Conservation (phyloP, 2,113 vertebrate species). For the Pelecanus crispus region DNA sequence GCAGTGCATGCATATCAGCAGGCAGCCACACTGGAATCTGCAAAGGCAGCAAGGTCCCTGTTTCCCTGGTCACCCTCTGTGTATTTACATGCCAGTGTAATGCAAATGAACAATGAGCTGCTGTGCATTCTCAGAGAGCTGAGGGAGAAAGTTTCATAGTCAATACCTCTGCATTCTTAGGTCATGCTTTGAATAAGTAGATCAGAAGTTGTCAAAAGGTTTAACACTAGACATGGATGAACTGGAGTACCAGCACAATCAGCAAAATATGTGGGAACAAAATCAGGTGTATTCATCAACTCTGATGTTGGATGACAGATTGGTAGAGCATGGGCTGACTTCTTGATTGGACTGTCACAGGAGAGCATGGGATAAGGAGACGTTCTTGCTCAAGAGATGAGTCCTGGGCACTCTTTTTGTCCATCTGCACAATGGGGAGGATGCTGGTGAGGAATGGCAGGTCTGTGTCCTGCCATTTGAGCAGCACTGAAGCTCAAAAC, state of each 20-base stretch:
- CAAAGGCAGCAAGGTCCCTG: background rate
- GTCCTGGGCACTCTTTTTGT: background rate
- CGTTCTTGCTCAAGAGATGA: background rate
- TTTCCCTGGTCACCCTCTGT: background rate
- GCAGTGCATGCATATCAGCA: accelerated
- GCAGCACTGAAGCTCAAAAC: background rate
- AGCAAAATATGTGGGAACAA: background rate
- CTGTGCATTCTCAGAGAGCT: background rate
- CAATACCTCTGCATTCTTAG: background rate
- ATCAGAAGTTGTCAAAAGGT: background rate
- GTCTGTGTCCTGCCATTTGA: background rate
- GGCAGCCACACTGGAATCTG: background rate
- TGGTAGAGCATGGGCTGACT: background rate
- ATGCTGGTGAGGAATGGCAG: accelerated
- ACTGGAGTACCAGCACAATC: background rate
- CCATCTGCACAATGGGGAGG: background rate
- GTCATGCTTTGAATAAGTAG: background rate
- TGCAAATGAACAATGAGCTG: background rate
- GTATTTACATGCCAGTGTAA: background rate
- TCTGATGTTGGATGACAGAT: background rate
- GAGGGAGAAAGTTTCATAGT: background rate
- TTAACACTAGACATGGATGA: background rate
- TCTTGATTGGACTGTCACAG: background rate
- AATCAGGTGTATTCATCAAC: background rate
- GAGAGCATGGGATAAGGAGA: background rate